Evolutionary conservation across 92 coral and sea anemone genomes (phyloP).

Genomic region (Palythoa grandiflora): DNA sequence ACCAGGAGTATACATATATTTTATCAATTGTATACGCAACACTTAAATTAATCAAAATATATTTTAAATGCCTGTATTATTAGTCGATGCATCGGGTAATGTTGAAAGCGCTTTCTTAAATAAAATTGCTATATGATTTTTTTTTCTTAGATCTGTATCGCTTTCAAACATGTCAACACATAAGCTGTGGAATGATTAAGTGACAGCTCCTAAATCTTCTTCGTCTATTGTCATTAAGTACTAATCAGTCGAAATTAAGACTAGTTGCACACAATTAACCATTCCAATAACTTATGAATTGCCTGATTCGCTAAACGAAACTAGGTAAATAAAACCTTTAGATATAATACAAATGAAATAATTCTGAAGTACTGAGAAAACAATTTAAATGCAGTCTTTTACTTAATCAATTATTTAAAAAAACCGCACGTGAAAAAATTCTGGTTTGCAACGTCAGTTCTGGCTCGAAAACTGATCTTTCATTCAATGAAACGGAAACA

Average conservation of each 20-base stretch:
- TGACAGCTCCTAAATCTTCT: constrained; percentile 37
- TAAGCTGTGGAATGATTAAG: constrained; percentile 1
- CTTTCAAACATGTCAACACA: constrained; percentile 34
- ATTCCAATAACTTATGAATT: constrained; percentile 25
- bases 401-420: constrained; percentile 80
- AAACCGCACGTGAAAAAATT: constrained; percentile 86
- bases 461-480: constrained; percentile 23
- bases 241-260: constrained; percentile 42
- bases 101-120: neutral
- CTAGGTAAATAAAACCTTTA: constrained; percentile 20
- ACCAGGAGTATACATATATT: neutral
- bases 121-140: neutral
- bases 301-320: constrained; percentile 40
- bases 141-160: constrained; percentile 33
- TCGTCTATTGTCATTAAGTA: constrained; percentile 40
- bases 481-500: constrained; percentile 35
- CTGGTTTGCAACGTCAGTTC: constrained; percentile 27
- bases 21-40: no score
- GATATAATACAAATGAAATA: constrained; percentile 35
- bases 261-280: constrained; percentile 40
- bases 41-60: neutral
- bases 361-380: constrained; percentile 66
- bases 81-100: neutral
- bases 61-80: neutral
- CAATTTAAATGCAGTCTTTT: constrained; percentile 73